A percentile compares a stretch with the other conserved stretches of the same genome.
phyloP scores from a whole-genome alignment of 2,113 vertebrate genomes.

The Chamaetylas fuelleborni region DNA sequence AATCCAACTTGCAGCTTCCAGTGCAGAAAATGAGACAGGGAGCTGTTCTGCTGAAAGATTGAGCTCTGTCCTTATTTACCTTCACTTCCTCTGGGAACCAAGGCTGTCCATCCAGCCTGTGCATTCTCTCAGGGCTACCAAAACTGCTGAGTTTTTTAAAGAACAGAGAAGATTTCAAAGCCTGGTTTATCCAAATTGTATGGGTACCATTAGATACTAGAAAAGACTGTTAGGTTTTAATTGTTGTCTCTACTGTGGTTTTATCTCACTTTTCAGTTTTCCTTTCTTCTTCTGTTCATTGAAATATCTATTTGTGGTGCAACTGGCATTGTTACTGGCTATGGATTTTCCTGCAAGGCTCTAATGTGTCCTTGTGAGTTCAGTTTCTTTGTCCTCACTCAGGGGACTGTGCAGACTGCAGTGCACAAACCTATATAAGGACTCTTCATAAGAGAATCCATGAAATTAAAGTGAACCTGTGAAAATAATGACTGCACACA shows the following conservation, averaged over 20 bases:
- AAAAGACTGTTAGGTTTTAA: neutral
- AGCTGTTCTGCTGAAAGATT: neutral
- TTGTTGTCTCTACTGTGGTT: neutral
- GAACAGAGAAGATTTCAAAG: neutral
- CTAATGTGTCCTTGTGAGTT: neutral
- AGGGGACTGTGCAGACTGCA: neutral
- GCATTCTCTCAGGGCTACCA: neutral
- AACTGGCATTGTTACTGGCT: neutral
- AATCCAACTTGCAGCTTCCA: neutral
- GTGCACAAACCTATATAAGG: neutral
- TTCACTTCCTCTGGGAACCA: neutral
- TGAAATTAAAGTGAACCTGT: neutral
- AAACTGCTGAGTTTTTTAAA: rapidly evolving
- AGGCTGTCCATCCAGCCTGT: neutral
- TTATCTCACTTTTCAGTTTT: neutral
- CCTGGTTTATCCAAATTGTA: neutral
- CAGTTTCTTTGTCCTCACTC: neutral
- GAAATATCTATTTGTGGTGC: neutral
- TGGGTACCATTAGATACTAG: neutral
- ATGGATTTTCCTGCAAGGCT: neutral
- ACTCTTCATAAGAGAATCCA: neutral
- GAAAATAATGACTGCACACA: neutral
- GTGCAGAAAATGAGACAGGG: neutral
- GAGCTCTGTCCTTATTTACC: neutral
- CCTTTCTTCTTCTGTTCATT: neutral